Conservation (phyloP, 2,888 invertebrate genomes). For the Chrysotoxum bicinctum region DNA sequence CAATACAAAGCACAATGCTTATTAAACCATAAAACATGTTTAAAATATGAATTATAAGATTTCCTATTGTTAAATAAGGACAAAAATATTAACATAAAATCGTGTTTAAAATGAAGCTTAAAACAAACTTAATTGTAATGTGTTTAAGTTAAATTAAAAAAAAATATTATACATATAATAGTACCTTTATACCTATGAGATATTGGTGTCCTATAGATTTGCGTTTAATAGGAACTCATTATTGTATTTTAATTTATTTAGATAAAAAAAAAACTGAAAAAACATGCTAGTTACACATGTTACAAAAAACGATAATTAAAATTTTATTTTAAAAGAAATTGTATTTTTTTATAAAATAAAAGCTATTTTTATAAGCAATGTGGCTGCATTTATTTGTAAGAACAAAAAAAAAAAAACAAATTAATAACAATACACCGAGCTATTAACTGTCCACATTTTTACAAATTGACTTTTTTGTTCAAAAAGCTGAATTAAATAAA, state of each 20-base stretch:
- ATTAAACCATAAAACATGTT: constrained; percentile 5
- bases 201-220: constrained; percentile 40
- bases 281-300: constrained; percentile 6
- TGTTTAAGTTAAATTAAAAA: constrained; percentile 4
- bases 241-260: constrained; percentile 40
- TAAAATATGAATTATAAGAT: neutral
- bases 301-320: constrained; percentile 40
- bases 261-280: neutral
- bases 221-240: constrained; percentile 30
- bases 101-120: constrained; percentile 6
- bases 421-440: constrained; percentile 47
- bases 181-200: constrained; percentile 20
- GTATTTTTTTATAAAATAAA: constrained; percentile 30
- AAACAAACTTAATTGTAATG: neutral
- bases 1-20: neutral
- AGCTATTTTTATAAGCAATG: constrained; percentile 67
- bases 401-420: constrained; percentile 20
- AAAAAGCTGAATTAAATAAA: constrained; percentile 37
- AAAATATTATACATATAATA: neutral
- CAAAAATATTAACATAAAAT: neutral
- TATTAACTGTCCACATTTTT: constrained; percentile 56
- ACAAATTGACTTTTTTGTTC: constrained; percentile 33
- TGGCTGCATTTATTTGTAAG: constrained; percentile 57
- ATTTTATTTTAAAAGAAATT: constrained; percentile 16
- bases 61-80: neutral